A percentile compares a stretch with the other conserved stretches of the same genome.
These are phyloP conservation scores for Carposina sasakii DNA, from an alignment of 1,140 invertebrate species.

Conservation along the genomic window DNA sequence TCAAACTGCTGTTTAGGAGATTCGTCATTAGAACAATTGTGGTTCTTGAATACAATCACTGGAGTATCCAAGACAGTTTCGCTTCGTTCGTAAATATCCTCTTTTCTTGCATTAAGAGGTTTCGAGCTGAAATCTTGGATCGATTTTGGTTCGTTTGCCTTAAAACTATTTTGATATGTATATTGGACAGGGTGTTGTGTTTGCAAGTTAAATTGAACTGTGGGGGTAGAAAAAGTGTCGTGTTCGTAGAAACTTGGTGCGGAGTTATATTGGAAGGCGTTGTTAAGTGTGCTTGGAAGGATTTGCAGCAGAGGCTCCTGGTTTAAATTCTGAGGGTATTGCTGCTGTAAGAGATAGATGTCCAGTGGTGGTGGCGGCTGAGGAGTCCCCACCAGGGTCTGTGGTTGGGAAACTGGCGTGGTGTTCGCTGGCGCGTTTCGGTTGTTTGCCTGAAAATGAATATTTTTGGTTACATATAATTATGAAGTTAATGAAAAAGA, in stretches of 20 bases:
- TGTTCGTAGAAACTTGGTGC: conserved; percentile 14
- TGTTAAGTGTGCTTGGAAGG: conserved; percentile 14
- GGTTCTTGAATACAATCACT: conserved; percentile 54
- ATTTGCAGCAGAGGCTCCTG: conserved; percentile 9
- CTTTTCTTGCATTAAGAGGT: conserved; percentile 28
- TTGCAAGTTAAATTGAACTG: conserved; percentile 20
- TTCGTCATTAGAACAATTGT: conserved; percentile 38
- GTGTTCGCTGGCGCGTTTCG: too few relatives aligned
- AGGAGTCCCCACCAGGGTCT: too few relatives aligned
- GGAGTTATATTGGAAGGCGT: conserved; percentile 6
- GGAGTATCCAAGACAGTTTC: conserved; percentile 21
- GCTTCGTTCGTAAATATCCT: conserved; percentile 17
- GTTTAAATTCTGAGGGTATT: conserved; percentile 19
- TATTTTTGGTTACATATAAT: too few relatives aligned
- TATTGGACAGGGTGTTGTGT: conserved; percentile 17
- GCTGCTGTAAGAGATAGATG: conserved; percentile 44
- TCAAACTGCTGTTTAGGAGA: conserved; percentile 11
- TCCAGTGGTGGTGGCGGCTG: conserved; percentile 38
- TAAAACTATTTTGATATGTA: conserved; percentile 4
- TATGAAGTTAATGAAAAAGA: too few relatives aligned
- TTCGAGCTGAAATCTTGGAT: conserved; percentile 15
- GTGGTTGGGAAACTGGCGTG: conserved; percentile 9
- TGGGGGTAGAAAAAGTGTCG: conserved; percentile 8
- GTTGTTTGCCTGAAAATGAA: too few relatives aligned
- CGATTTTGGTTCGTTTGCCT: not conserved